Evolutionary conservation across 2,113 vertebrate species (phyloP).

Genomic region (Chelonoidis abingdonii): DNA sequence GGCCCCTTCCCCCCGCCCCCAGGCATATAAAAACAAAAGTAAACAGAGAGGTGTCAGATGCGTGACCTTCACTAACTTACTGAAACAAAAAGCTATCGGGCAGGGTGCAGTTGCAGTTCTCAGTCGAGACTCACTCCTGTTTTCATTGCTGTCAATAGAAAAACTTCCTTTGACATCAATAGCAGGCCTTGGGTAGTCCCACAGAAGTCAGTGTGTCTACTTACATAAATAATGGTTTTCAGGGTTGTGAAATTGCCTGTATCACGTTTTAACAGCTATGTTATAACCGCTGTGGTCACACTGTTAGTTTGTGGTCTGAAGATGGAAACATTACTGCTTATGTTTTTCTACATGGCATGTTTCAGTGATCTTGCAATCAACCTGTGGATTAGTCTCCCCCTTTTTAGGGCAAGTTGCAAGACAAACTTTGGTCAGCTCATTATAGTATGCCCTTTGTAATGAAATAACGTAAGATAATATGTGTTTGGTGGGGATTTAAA

Average conservation of each 20-base stretch:
- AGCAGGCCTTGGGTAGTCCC: background rate
- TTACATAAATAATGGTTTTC: too few species aligned
- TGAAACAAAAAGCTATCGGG: background rate
- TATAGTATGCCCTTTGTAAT: conserved; percentile 75
- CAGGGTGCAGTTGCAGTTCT: background rate
- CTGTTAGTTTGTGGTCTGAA: background rate
- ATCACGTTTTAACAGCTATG: fast-evolving
- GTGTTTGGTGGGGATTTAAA: conserved; percentile 69
- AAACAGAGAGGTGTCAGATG: fast-evolving
- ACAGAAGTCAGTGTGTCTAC: fast-evolving
- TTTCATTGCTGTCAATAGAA: background rate
- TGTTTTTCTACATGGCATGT: background rate
- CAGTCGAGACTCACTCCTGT: background rate
- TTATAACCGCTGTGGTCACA: background rate
- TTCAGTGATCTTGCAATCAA: background rate
- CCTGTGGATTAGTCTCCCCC: conserved; percentile 5
- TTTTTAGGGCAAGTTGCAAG: conserved; percentile 53
- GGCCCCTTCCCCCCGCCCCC: too few species aligned
- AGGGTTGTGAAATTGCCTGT: background rate
- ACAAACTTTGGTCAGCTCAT: conserved; percentile 69
- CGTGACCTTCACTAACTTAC: background rate
- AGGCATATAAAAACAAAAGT: background rate
- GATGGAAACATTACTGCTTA: background rate
- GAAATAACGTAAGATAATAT: conserved; percentile 63
- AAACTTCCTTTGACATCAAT: fast-evolving